These are phyloP conservation scores for Anas bahamensis DNA, from an alignment of 2,797 vertebrate species.

Conservation along the genomic window DNA sequence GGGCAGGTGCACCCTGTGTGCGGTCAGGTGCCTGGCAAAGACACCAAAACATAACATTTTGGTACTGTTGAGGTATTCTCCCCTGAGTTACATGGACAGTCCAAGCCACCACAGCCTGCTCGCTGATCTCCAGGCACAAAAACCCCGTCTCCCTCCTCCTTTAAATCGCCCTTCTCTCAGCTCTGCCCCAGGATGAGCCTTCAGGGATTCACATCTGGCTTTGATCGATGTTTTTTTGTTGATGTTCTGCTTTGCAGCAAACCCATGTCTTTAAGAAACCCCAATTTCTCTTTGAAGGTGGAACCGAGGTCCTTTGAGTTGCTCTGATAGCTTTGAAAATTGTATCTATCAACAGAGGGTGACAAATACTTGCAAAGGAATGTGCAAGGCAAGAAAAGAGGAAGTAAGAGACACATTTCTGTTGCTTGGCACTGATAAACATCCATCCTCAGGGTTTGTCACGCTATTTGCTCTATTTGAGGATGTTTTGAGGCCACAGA, in stretches of 20 bases:
- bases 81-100: not conserved
- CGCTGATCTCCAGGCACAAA: not conserved
- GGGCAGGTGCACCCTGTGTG: not conserved
- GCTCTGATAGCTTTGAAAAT: not conserved
- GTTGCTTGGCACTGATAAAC: not conserved
- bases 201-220: not conserved
- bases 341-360: slow-evolving; percentile 30
- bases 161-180: not conserved
- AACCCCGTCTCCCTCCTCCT: not conserved
- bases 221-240: not conserved
- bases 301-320: not conserved
- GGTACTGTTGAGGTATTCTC: not conserved
- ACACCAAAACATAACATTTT: not conserved
- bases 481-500: not conserved
- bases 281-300: not conserved
- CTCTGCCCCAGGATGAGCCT: not conserved
- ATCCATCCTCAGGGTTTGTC: not conserved
- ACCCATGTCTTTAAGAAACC: not conserved
- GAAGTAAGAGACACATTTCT: not conserved
- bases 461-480: not conserved
- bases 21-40: fast-evolving
- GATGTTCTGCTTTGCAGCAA: not conserved
- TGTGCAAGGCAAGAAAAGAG: not conserved
- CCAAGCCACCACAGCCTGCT: not conserved
- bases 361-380: slow-evolving; percentile 8